phyloP scores from a whole-genome alignment of 2,113 vertebrate genomes.

The Rana temporaria region DNA sequence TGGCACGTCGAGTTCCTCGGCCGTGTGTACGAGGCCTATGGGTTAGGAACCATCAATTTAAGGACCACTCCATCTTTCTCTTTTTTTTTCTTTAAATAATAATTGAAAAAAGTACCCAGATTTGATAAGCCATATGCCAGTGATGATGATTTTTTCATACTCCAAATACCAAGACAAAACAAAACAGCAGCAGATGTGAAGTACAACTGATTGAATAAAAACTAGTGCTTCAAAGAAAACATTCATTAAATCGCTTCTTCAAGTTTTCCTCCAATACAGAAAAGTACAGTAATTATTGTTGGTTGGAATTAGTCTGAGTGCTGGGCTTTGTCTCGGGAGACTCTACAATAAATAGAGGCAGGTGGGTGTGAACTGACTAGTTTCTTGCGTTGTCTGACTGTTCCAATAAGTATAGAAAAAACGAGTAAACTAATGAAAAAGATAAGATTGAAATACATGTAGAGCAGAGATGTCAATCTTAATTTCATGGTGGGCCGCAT shows the following conservation, averaged over 20 bases:
- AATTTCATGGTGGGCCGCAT: too few species aligned
- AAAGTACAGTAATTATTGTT: constrained; percentile 29
- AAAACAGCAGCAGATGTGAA: constrained; percentile 38
- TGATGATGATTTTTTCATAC: background rate
- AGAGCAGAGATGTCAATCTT: too few species aligned
- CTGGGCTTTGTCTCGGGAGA: background rate
- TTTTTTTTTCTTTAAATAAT: background rate
- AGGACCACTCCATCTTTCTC: too few species aligned
- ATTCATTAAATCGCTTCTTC: constrained; percentile 43
- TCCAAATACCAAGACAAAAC: constrained; percentile 16
- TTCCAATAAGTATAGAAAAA: background rate
- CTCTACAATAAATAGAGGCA: background rate
- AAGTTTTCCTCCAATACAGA: background rate
- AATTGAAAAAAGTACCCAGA: background rate
- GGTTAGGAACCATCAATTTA: too few species aligned
- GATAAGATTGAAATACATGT: background rate
- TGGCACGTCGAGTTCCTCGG: too few species aligned
- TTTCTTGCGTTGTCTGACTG: background rate
- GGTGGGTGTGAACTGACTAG: background rate
- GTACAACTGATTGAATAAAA: constrained; percentile 13
- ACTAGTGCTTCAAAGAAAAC: constrained; percentile 18
- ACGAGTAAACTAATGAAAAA: background rate
- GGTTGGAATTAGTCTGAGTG: constrained; percentile 16
- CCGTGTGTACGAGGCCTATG: too few species aligned
- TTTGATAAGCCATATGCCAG: background rate